Base-by-base conservation (phyloP, 2,888 invertebrate species). In the Embidobia sp. region DNA sequence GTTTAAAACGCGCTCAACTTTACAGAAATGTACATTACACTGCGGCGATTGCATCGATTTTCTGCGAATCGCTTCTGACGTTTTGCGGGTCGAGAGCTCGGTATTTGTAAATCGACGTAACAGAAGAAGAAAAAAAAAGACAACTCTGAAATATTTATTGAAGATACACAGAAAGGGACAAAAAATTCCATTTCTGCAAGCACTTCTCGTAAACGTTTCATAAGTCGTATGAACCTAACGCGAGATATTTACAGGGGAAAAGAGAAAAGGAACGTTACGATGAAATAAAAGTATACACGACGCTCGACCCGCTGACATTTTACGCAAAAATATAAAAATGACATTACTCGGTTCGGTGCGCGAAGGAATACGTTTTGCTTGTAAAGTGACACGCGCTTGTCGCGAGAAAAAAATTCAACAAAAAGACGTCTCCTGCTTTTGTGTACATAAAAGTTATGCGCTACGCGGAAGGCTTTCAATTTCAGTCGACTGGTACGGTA, bases 21-120 rank as follows among this genome's bases (percentile, higher is more conserved):
- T 87, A 87, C 86, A 88, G 82, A 83, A 88, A 87, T 87, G 81
- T 87, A 87, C 86, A 86, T 79, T 77, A 87, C 86, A 85, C 79
- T 77, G 33, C 61, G 64, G 67, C 63, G 57, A 72, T 67, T 33
- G 31, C 57, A 72, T 67, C 57, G 64, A 77, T 48, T 61, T 66
- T 42, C 61, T 18, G 35, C 40, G 55, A 69, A 64, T 69, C 31
- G 69, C 35, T 57, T 76, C 29, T 57, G 35, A 69, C 42, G 16
- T 63, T 73, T 67, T 48, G 49, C 53, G 66, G 59, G 61, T 77
- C 72, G 59, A 77, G 70, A 66, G 77, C 64, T 42, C 51, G 16
- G 27, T 11, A 35, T 76, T 76, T 64, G 55, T 64, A 76, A 76
- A 64, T 76, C 53, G 57, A 77, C 59, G 35, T n/a, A n/a, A n/a